phyloP scores from a whole-genome alignment of 2,797 vertebrate species.

The Cossypha heuglini region DNA sequence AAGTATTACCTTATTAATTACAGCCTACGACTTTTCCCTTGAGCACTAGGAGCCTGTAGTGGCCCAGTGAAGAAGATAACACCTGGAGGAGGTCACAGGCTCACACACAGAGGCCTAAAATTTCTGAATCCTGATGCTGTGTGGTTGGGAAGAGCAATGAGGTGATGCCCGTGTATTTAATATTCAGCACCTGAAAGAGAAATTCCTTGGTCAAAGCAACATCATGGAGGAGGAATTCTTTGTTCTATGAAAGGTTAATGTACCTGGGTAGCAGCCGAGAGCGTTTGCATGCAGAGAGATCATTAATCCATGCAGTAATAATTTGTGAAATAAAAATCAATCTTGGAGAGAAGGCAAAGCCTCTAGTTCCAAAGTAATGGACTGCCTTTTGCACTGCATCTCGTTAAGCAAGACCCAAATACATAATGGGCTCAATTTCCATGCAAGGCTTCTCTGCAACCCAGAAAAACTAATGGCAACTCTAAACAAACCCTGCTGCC shows the following conservation, averaged over 20 bases:
- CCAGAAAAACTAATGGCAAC: conserved; percentile 29
- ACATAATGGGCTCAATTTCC: conserved; percentile 66
- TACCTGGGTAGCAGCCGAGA: conserved; percentile 41
- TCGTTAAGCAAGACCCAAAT: conserved; percentile 65
- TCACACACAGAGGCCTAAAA: background rate
- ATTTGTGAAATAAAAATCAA: conserved; percentile 67
- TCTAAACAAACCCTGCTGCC: conserved; percentile 34
- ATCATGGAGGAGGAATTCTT: background rate
- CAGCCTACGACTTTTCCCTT: background rate
- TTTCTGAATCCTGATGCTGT: background rate
- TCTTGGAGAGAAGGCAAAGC: conserved; percentile 62
- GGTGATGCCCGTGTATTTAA: background rate
- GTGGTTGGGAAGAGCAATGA: background rate
- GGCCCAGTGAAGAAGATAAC: background rate
- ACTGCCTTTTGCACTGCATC: conserved; percentile 39
- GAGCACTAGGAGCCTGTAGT: background rate
- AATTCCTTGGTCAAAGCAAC: conserved; percentile 42
- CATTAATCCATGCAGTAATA: conserved; percentile 68
- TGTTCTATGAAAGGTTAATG: conserved; percentile 65
- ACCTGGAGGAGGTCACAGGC: background rate
- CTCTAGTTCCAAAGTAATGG: conserved; percentile 65
- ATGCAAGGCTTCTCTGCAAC: conserved; percentile 24
- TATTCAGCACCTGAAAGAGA: background rate
- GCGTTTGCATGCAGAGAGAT: conserved; percentile 47
- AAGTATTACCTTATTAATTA: background rate